Evolutionary conservation across 2,888 invertebrate genomes (phyloP), one percentile per base, ranked within the genome.

Genomic region (Melipona bicolor): DNA sequence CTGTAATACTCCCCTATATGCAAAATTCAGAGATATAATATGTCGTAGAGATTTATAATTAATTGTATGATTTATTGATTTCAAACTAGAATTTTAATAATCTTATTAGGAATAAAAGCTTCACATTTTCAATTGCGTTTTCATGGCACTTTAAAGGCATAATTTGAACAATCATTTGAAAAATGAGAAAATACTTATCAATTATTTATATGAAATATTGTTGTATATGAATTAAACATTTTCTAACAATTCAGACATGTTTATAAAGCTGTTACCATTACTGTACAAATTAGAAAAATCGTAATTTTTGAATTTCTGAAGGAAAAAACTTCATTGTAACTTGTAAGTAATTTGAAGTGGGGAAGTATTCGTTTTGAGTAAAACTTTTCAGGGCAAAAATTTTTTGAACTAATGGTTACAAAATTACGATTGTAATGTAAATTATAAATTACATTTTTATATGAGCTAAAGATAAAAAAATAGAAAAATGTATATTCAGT

Each of bases 141-240:
- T 90, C 79, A 79, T 85, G 49, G 79, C 86, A 88, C 88, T 88
- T 87, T 77, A 77, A 89, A 87, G 84, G 81, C 81, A 85, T 70
- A 73, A 74, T 52, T 67, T 59, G 43, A 36, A 15, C 17, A 52
- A 27, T 59, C 52, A 49, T 61, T 75, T 50, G 4, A 73, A 62
- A 56, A 43, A 79, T n/a, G 43, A 67, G 67, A 13, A 24, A 24
- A 32, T 9, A 9, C 9, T 4, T 56, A 49, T 65, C 43, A 43
- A 59, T 77, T 56, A 50, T 50, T 49, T 62, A n/a, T 62, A 50
- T 15, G 32, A 36, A 43, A 17, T n/a, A 52, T 65, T 74, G 69
- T 65, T 81, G 21, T n/a, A 56, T 32, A 32, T 73, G 32, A 36
- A n/a, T 76, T 49, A 32, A 21, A 27, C 32, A 32, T 71, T 64